These are phyloP conservation scores for Spialia ferax DNA, from an alignment of 2,888 invertebrate genomes.

Conservation along the genomic window DNA sequence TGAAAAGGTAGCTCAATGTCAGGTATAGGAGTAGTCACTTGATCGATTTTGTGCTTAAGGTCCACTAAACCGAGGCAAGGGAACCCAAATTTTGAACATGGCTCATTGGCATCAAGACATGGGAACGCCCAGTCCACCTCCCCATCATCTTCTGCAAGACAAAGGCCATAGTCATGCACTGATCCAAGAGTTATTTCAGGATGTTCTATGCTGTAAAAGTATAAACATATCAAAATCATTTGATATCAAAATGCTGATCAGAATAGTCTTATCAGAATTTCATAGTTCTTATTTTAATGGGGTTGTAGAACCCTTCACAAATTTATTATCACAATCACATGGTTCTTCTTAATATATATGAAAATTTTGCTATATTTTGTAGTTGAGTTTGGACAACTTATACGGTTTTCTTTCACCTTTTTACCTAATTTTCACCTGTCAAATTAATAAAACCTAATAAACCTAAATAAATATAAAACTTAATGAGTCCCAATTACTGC, in stretches of 20 bases:
- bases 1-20: slow-evolving; percentile 62
- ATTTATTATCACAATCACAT: neutral
- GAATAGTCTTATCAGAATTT: neutral
- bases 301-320: too few relatives aligned
- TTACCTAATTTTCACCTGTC: too few relatives aligned
- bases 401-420: too few relatives aligned
- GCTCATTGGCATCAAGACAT: slow-evolving; percentile 94
- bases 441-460: too few relatives aligned
- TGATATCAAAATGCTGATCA: neutral
- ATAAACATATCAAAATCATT: too few relatives aligned
- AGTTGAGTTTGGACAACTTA: neutral
- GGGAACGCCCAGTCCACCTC: slow-evolving; percentile 98
- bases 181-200: slow-evolving; percentile 88
- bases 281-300: neutral
- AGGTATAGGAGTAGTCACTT: slow-evolving; percentile 65
- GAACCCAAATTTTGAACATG: slow-evolving; percentile 97
- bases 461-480: too few relatives aligned
- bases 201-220: slow-evolving; percentile 85
- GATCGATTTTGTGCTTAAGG: slow-evolving; percentile 76
- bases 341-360: neutral
- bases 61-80: slow-evolving; percentile 95
- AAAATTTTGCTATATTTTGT: neutral
- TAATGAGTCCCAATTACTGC: too few relatives aligned
- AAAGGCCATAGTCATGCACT: slow-evolving; percentile 93
- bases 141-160: slow-evolving; percentile 98